Evolutionary conservation across 2,113 vertebrate genomes (phyloP).

Genomic region (Pongo pygmaeus): DNA sequence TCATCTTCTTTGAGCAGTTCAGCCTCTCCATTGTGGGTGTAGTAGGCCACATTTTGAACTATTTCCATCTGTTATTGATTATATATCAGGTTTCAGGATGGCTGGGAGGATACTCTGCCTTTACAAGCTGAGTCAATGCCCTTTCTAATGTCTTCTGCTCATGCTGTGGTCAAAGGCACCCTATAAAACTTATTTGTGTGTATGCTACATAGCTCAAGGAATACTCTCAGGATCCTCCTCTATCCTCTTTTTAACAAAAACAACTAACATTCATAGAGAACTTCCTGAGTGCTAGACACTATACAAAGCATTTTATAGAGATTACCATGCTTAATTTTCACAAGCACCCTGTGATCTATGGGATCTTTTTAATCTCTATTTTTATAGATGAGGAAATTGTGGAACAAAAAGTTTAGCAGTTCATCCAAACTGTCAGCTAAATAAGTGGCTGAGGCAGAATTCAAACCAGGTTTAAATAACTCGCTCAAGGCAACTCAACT

Average conservation of each 20-base stretch:
- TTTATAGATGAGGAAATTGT: background rate
- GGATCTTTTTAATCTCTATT: background rate
- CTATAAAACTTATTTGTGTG: conserved; percentile 13
- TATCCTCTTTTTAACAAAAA: background rate
- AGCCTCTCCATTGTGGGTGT: background rate
- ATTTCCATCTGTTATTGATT: background rate
- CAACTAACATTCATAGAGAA: background rate
- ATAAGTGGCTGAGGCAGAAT: background rate
- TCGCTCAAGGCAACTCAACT: background rate
- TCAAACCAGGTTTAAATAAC: conserved; percentile 25
- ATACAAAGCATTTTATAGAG: background rate
- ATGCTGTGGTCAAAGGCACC: background rate
- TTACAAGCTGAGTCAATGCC: background rate
- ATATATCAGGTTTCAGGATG: background rate
- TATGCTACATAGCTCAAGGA: background rate
- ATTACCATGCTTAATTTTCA: background rate
- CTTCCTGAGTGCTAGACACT: background rate
- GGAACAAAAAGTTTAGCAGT: background rate
- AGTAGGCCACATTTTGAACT: background rate
- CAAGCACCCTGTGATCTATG: background rate
- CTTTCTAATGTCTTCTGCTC: conserved; percentile 7
- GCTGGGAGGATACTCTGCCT: background rate
- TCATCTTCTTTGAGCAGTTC: background rate
- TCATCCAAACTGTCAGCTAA: background rate
- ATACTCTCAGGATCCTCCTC: background rate